phyloP scores from a whole-genome alignment of 2,888 invertebrate species.

The Nomada hirtipes region DNA sequence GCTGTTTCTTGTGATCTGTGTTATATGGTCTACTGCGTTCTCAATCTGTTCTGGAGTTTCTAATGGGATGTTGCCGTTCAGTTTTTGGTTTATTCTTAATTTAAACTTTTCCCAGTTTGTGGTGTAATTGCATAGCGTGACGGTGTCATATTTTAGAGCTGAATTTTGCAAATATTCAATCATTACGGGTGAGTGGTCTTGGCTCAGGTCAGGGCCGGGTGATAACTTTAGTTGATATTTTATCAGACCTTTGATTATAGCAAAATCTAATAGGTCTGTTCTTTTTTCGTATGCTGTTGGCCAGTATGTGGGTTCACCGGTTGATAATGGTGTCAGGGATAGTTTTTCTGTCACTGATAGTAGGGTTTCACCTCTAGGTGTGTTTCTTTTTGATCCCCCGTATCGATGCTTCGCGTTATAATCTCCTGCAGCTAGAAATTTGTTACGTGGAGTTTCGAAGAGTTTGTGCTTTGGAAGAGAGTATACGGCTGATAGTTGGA shows the following conservation, averaged over 20 bases:
- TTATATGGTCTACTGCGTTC: neutral
- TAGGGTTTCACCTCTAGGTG: neutral
- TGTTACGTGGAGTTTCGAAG: neutral
- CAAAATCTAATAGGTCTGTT: slow-evolving; percentile 14
- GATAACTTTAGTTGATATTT: neutral
- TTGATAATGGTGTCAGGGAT: neutral
- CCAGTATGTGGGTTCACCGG: neutral
- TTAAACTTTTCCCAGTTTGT: slow-evolving; percentile 4
- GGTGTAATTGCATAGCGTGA: neutral
- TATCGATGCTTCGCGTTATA: slow-evolving; percentile 57
- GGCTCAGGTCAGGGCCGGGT: neutral
- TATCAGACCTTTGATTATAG: neutral
- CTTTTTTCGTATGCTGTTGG: neutral
- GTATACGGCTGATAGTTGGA: slow-evolving; percentile 57
- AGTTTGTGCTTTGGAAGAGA: slow-evolving; percentile 28
- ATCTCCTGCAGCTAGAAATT: neutral
- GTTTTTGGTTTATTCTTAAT: neutral
- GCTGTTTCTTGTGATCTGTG: neutral
- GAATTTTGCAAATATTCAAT: neutral
- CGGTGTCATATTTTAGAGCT: neutral
- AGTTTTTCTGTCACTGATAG: neutral
- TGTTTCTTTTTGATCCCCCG: slow-evolving; percentile 43
- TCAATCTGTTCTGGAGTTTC: slow-evolving; percentile 2
- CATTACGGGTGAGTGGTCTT: neutral
- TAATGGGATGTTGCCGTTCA: neutral